Conservation (phyloP, 2,797 vertebrate genomes). For the Arrhamphus sclerolepis region DNA sequence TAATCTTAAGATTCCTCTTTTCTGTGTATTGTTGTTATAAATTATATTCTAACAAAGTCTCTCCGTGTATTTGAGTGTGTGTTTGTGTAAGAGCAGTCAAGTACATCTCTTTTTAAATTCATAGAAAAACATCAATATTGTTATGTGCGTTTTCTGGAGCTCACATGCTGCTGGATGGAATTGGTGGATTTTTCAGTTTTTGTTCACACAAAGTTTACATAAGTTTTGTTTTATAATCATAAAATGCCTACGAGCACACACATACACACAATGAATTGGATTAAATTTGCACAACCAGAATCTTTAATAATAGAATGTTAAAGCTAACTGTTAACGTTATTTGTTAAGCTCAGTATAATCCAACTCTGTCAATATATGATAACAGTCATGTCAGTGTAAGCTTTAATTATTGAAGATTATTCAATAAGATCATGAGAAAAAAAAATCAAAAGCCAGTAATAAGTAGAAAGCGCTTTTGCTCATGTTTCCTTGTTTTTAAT, state of each 20-base stretch:
- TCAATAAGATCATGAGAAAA: too few relatives aligned
- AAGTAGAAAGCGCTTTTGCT: too few relatives aligned
- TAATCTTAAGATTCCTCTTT: conserved; percentile 4
- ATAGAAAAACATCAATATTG: conserved; percentile 15
- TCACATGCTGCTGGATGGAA: conserved; percentile 6
- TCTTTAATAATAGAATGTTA: too few relatives aligned
- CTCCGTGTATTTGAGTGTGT: neutral
- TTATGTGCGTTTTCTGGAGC: conserved; percentile 12
- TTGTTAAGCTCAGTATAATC: too few relatives aligned
- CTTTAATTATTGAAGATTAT: too few relatives aligned
- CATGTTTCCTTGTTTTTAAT: too few relatives aligned
- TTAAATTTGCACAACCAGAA: too few relatives aligned
- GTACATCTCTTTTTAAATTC: conserved; percentile 14
- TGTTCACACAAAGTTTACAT: conserved; percentile 31
- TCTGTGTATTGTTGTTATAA: neutral
- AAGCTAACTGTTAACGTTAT: too few relatives aligned
- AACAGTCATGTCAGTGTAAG: too few relatives aligned
- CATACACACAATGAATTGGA: too few relatives aligned
- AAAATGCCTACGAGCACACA: conserved; percentile 10
- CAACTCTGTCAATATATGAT: too few relatives aligned
- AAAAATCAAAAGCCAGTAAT: too few relatives aligned
- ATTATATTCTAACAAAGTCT: conserved; percentile 9
- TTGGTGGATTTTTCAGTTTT: conserved; percentile 19
- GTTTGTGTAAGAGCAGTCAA: conserved; percentile 4
- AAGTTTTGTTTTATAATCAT: conserved; percentile 29